Percentiles rank a stretch among this genome's conserved stretches.
phyloP scores from a whole-genome alignment of 2,888 invertebrate species.

The Drosophila percnosoma region DNA sequence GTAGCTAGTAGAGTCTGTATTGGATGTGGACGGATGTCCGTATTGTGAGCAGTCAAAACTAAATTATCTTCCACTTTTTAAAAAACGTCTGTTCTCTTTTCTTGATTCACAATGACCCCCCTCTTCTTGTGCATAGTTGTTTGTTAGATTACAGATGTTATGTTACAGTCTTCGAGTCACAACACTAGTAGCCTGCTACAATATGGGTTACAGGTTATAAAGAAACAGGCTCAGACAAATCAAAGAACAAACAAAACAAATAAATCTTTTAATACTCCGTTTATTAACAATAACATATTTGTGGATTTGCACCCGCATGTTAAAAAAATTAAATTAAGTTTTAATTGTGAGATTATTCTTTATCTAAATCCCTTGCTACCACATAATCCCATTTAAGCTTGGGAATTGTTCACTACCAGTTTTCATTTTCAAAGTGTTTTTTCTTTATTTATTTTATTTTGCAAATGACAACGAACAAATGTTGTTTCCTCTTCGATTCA shows the following conservation, averaged over 20 bases:
- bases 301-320: background rate
- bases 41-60: no score
- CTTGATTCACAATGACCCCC: no score
- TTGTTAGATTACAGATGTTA: no score
- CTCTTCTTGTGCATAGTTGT: no score
- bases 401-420: background rate
- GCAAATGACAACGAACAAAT: background rate
- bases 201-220: background rate
- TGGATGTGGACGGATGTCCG: background rate
- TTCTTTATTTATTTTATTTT: background rate
- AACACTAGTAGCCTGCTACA: no score
- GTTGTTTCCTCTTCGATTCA: background rate
- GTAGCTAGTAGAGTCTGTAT: background rate
- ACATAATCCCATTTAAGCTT: background rate
- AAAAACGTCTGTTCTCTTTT: no score
- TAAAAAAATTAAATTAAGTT: background rate
- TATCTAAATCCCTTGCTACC: background rate
- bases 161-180: no score
- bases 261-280: background rate
- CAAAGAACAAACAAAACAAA: background rate
- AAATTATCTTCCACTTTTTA: no score
- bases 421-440: background rate
- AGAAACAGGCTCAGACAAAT: background rate
- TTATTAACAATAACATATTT: background rate
- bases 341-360: background rate